Evolutionary conservation across 2,797 vertebrate species (phyloP), one percentile per base, ranked within the genome.

Genomic region (Falco concolor): DNA sequence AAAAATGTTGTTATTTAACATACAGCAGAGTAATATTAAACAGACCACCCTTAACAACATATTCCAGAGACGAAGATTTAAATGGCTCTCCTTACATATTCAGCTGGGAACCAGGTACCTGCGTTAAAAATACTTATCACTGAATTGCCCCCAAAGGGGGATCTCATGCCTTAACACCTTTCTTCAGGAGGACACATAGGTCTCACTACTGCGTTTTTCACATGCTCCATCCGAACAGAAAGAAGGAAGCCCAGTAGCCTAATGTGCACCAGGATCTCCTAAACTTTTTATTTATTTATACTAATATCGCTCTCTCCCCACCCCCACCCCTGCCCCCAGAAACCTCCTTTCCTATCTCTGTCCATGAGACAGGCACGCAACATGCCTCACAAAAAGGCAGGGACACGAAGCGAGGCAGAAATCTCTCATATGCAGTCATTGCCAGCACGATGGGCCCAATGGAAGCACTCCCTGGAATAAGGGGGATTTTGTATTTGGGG

Each of bases 371-470:
- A 34, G 14, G 22, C 32, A 38, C 7, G 17, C 30, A 49, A 21
- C 21, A 10, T 1, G 5, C 34, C 42, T 53, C 34, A 20, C 0
- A 6, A 16, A 57, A n/a, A 67, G 47, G 79, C 2, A 40, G 44
- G 50, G 38, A 63, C 76, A 25, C 0, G 20, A 42, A 32, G 13
- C 1, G 2, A 73, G 60, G 67, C n/a, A 72, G 52, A 56, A 85
- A 28, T 16, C 3, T 6, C 11, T 7, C 21, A 59, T 6, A 5
- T 0, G 6, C 19, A 9, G 49, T 15, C 13, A 5, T 9, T 59
- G 59, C 60, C 52, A 56, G 42, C 32, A 22, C 1, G 3, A 50
- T 2, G 12, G 15, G 22, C 22, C 59, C 18, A 22, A 2, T 6
- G 23, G 47, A 68, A 82, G 24, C 18, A 17, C 28, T 36, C 61